These are phyloP conservation scores for Triplophysa tibetana DNA, from an alignment of 2,113 vertebrate species.

Conservation along the genomic window DNA sequence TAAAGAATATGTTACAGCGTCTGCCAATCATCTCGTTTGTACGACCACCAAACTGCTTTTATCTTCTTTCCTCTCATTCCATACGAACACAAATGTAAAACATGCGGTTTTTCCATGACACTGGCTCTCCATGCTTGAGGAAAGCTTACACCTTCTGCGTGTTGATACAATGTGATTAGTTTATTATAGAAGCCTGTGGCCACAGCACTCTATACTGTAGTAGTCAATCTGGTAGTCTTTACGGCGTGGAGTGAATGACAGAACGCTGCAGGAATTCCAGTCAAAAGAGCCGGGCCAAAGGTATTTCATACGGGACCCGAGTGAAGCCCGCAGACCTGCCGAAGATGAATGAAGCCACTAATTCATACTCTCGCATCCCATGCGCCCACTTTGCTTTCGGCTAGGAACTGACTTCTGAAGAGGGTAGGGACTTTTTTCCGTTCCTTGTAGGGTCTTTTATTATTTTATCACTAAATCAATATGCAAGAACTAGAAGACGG, in stretches of 20 bases:
- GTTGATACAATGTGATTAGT: slow-evolving; percentile 78
- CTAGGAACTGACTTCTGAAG: slow-evolving; percentile 53
- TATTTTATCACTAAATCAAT: slow-evolving; percentile 18
- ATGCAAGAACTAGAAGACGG: not conserved
- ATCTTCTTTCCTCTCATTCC: slow-evolving; percentile 51
- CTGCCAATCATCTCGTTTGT: slow-evolving; percentile 72
- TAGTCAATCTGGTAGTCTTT: slow-evolving; percentile 49
- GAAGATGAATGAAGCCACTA: slow-evolving; percentile 43
- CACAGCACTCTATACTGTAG: slow-evolving; percentile 61
- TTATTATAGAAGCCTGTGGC: slow-evolving; percentile 72
- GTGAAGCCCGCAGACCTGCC: slow-evolving; percentile 28
- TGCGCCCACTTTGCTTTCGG: slow-evolving; percentile 46
- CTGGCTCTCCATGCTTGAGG: slow-evolving; percentile 63
- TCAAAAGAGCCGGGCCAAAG: slow-evolving; percentile 40
- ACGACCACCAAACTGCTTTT: slow-evolving; percentile 58
- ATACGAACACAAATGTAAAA: slow-evolving; percentile 43
- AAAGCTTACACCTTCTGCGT: slow-evolving; percentile 68
- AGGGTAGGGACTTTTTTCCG: slow-evolving; percentile 31
- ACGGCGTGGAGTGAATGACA: slow-evolving; percentile 56
- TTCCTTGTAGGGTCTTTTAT: slow-evolving; percentile 33
- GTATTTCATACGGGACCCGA: slow-evolving; percentile 46
- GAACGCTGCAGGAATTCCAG: slow-evolving; percentile 52
- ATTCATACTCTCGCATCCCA: slow-evolving; percentile 48
- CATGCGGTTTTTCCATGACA: slow-evolving; percentile 60
- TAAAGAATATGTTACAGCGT: slow-evolving; percentile 73